Percentiles rank a stretch among this genome's conserved stretches.
Evolutionary conservation across 1,140 invertebrate genomes (phyloP).

Genomic region (Trichogramma pretiosum): DNA sequence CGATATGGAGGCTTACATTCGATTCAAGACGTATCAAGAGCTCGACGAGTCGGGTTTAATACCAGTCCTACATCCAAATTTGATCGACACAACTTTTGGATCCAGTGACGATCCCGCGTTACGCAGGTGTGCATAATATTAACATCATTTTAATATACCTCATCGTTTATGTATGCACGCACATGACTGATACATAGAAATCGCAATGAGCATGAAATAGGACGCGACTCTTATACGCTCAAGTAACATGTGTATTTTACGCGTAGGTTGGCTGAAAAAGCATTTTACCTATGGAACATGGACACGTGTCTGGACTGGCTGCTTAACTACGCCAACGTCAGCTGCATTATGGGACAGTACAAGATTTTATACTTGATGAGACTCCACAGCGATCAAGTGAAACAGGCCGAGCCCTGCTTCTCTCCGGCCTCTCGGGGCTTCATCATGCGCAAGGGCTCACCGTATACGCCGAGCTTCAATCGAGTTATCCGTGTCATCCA

Average conservation of each 20-base stretch:
- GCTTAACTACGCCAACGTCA: not conserved
- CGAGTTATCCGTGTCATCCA: not conserved
- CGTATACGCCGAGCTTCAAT: slow-evolving; percentile 1
- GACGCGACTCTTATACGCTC: no score
- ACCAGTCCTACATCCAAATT: slow-evolving; percentile 9
- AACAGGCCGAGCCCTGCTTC: not conserved
- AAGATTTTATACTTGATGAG: not conserved
- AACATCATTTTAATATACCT: no score
- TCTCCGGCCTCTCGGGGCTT: not conserved
- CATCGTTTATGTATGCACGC: no score
- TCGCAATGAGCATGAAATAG: no score
- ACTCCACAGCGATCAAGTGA: not conserved
- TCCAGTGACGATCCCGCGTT: not conserved
- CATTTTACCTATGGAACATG: not conserved
- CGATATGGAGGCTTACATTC: not conserved
- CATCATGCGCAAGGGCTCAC: slow-evolving; percentile 2
- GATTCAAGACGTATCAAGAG: not conserved
- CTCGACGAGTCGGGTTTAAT: not conserved
- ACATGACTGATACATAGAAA: no score
- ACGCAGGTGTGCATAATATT: not conserved
- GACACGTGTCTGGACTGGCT: not conserved
- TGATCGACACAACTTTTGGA: slow-evolving; percentile 6
- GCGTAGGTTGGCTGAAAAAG: not conserved
- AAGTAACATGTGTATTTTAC: no score
- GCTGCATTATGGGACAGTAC: not conserved